Base-by-base conservation (phyloP, 2,113 vertebrate genomes). In the Ophthalmotilapia sp. region DNA sequence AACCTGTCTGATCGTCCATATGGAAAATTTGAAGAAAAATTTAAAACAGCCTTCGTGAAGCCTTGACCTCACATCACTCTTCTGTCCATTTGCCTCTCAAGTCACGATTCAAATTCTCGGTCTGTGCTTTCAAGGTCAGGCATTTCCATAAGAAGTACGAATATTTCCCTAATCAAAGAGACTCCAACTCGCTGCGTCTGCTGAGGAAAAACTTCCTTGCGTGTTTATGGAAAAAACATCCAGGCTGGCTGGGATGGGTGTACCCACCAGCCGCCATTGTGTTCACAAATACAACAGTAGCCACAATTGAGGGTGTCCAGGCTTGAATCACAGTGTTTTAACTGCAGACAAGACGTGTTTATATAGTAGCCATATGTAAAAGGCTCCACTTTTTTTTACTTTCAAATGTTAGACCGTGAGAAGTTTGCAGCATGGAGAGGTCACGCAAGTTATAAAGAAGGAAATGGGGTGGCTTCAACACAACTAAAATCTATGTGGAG, bases 131-230 rank as follows among this genome's bases (percentile, higher is more conserved):
- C 1, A 53, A 60, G 73, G 33, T 47, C 9, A 3, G 54, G 7
- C 3, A 89, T 93, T 93, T 92, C 86, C 91, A 89, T 93, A 29
- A 65, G 81, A 40, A 70, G 49, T 3, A 47, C 5, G 0, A 38
- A 56, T 65, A 93, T 93, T 94, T 94, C 80, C 92, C 31, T 91
- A 92, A 88, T 68, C 89, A 91, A 91, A 91, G 65, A 19, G 38
- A 40, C 56, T n/a, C 7, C 7, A 49, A 77, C 33, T 9, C 23
- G 45, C 45, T 75, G 33, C 1, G 1, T 38, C 26, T 42, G 42
- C 47, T 38, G 7, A 45, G 21, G 29, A 82, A 31, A 8, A 73
- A 19, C 26, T n/a, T 38, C 29, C 3, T 17, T 60, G 6, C 9
- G 15, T 60, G 81, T 90, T 90, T 89, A 70, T 80, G 79, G 86